Conservation (phyloP, 2,888 invertebrate species). For the Philereme vetulata region DNA sequence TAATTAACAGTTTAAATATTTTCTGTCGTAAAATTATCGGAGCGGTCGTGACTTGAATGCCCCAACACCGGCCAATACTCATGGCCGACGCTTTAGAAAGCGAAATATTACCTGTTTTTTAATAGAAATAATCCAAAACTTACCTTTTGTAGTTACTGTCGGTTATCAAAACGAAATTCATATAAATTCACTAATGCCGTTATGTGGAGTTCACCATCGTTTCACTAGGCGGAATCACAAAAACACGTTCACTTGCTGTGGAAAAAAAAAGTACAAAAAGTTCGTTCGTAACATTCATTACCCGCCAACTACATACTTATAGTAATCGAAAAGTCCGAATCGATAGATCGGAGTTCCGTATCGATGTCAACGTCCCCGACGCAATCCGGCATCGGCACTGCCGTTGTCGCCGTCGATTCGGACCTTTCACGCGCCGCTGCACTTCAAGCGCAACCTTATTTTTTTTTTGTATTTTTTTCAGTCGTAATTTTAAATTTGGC, state of each 20-base stretch:
- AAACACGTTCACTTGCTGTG: constrained; percentile 65
- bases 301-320: constrained; percentile 64
- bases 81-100: constrained; percentile 80
- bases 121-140: constrained; percentile 57
- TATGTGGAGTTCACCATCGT: constrained; percentile 79
- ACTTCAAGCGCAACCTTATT: constrained; percentile 64
- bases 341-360: constrained; percentile 56
- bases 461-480: constrained; percentile 50
- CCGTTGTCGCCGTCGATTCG: constrained; percentile 62
- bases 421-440: constrained; percentile 70
- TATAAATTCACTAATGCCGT: constrained; percentile 65
- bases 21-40: constrained; percentile 57
- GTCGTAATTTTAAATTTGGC: constrained; percentile 70
- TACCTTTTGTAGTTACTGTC: constrained; percentile 63
- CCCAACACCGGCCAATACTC: constrained; percentile 78
- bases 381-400: constrained; percentile 71
- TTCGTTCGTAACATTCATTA: constrained; percentile 62
- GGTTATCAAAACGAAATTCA: constrained; percentile 56
- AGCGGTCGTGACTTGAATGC: constrained; percentile 68
- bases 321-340: constrained; percentile 56
- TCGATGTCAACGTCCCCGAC: constrained; percentile 74
- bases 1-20: constrained; percentile 53
- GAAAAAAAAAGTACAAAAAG: too few species aligned
- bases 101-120: constrained; percentile 67
- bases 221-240: constrained; percentile 70